Base-by-base conservation (phyloP, 2,888 invertebrate genomes). In the Rhagonycha fulva region DNA sequence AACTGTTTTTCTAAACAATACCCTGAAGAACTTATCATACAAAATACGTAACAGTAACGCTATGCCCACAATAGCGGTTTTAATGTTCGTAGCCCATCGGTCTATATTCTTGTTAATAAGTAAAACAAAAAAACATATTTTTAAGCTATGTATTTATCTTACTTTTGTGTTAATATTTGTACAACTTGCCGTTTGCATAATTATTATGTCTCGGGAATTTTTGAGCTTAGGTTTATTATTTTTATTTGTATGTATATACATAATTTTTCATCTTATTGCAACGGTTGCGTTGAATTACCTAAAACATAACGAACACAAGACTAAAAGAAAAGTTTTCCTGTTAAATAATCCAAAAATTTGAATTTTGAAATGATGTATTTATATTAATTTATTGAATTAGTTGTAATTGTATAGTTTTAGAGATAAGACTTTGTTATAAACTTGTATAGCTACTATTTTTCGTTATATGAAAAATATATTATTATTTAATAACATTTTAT, bases 401-500 rank as follows among this genome's bases (percentile, higher is more conserved):
- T 24, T 12, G 3, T 66, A 66, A 66, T 23, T n/a, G 7, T 63
- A 23, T 63, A 24, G 9, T 23, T 63, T 24, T 24, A 24, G n/a
- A 7, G 2, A 47, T 47, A 47, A n/a, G 12, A 47, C 9, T 47
- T 66, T 26, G 23, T 19, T 62, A 19, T 62, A 9, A 14, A 62
- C 24, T 19, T 11, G 9, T 62, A 66, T 19, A 24, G 24, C n/a
- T 12, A 24, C 24, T 66, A 9, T 66, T 66, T 66, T 66, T 66
- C 63, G 63, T 66, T 66, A 66, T 66, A 66, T 66, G 63, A 66
- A 66, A 66, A 66, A 66, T 24, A 24, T 24, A 24, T 66, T 63
- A 66, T n/a, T 63, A 63, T 63, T 63, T 63, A 5, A 14, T 23
- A 66, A 24, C 3, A 19, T 11, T 62, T 9, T 7, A 47, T 1